Percentiles rank a stretch among this genome's conserved stretches.
phyloP scores from a whole-genome alignment of 2,888 invertebrate species.

The Pecten maximus region DNA sequence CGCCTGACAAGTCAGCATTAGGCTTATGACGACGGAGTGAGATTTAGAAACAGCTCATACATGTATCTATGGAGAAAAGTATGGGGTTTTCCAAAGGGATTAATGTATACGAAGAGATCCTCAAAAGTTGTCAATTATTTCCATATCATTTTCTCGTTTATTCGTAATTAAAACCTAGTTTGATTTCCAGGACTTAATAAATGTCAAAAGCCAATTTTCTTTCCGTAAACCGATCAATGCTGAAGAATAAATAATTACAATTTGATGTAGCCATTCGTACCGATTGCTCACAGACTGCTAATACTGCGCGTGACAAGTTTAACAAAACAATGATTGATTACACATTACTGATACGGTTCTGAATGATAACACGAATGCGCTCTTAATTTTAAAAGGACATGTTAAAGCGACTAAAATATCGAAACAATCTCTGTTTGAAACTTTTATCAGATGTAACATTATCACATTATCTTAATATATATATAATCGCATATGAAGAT shows the following conservation, averaged over 20 bases:
- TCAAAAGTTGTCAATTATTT: background rate
- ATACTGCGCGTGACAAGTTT: background rate
- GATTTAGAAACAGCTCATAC: background rate
- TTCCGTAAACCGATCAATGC: background rate
- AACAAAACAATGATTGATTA: background rate
- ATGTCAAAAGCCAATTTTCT: background rate
- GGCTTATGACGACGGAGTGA: background rate
- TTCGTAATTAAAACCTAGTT: background rate
- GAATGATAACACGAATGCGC: background rate
- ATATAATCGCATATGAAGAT: too few species aligned
- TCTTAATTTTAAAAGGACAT: too few species aligned
- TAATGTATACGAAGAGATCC: background rate
- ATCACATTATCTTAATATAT: too few species aligned
- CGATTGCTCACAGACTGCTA: background rate
- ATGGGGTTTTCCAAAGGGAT: background rate
- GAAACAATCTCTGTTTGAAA: too few species aligned
- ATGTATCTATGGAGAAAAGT: background rate
- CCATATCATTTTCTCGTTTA: background rate
- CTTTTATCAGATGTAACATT: too few species aligned
- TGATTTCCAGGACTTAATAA: background rate
- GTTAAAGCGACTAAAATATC: background rate
- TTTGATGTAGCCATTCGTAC: background rate
- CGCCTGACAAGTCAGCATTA: background rate
- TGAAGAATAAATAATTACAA: background rate
- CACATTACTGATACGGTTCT: background rate